phyloP scores from a whole-genome alignment of 1,140 invertebrate species.

The Drosophila aff. region DNA sequence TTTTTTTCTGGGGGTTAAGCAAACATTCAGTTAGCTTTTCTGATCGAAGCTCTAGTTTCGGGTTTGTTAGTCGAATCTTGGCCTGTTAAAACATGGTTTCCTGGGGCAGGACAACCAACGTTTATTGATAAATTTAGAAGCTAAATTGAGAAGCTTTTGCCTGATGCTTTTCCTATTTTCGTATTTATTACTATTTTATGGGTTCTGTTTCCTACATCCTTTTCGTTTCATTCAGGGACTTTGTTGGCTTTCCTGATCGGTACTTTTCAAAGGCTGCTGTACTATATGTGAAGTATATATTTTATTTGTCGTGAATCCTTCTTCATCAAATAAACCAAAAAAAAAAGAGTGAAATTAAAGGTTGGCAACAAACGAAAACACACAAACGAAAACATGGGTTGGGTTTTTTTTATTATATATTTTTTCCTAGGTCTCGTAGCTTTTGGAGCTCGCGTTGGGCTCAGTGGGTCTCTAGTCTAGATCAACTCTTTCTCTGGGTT shows the following conservation, averaged over 20 bases:
- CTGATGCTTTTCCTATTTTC: not conserved
- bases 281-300: conserved; percentile 82
- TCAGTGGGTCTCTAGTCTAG: conserved; percentile 44
- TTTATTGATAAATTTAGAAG: not conserved
- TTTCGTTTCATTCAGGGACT: conserved; percentile 20
- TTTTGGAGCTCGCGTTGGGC: conserved; percentile 6
- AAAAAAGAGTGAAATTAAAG: conserved; percentile 57
- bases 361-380: conserved; percentile 50
- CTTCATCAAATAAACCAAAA: conserved; percentile 57
- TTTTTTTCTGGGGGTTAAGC: conserved; percentile 40
- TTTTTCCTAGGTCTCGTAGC: conserved; percentile 38
- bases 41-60: conserved; percentile 8
- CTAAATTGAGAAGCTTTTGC: not conserved
- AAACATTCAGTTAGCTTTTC: conserved; percentile 63
- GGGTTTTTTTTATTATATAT: conserved; percentile 15
- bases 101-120: not conserved
- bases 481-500: conserved; percentile 46
- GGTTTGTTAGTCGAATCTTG: conserved; percentile 34
- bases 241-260: conserved; percentile 33
- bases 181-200: not conserved
- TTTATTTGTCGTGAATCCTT: conserved; percentile 66
- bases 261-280: conserved; percentile 77
- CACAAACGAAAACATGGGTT: conserved; percentile 52
- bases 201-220: not conserved
- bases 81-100: conserved; percentile 12